phyloP scores from a whole-genome alignment of 2,797 vertebrate genomes.

The Gastrophryne carolinensis region DNA sequence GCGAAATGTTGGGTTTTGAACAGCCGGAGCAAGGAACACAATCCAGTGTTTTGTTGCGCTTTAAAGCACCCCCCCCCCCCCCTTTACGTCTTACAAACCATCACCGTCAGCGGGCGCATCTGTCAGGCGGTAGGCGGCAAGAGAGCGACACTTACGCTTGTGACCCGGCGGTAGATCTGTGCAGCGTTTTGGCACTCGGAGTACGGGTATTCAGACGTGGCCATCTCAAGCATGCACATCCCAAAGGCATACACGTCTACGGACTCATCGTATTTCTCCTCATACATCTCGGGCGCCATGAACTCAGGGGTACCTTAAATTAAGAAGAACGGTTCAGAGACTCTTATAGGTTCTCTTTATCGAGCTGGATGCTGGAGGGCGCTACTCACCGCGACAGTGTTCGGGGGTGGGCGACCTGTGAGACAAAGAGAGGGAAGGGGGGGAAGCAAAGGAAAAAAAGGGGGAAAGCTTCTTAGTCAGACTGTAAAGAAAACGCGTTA shows the following conservation, averaged over 20 bases:
- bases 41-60: too few species aligned
- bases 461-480: constrained; percentile 85
- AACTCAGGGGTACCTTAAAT: constrained; percentile 99
- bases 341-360: constrained; percentile 84
- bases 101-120: constrained; percentile 55
- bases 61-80: neutral
- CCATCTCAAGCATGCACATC: constrained; percentile 99
- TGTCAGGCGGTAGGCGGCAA: constrained; percentile 30
- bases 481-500: constrained; percentile 71
- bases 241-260: constrained; percentile 99
- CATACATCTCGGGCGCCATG: constrained; percentile 99
- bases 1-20: too few species aligned
- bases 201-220: constrained; percentile 97
- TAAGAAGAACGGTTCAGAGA: constrained; percentile 99
- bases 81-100: neutral
- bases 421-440: constrained; percentile 66
- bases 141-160: constrained; percentile 87
- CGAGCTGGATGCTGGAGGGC: constrained; percentile 66
- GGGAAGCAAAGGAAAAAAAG: constrained; percentile 72
- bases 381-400: constrained; percentile 64
- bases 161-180: constrained; percentile 97
- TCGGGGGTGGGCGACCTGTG: constrained; percentile 63
- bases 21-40: too few species aligned
- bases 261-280: constrained; percentile 98
- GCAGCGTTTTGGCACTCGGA: constrained; percentile 98